A percentile compares a stretch with the other conserved stretches of the same genome.
Evolutionary conservation across 1,140 invertebrate species (phyloP).

Genomic region (Daktulosphaira vitifoliae): DNA sequence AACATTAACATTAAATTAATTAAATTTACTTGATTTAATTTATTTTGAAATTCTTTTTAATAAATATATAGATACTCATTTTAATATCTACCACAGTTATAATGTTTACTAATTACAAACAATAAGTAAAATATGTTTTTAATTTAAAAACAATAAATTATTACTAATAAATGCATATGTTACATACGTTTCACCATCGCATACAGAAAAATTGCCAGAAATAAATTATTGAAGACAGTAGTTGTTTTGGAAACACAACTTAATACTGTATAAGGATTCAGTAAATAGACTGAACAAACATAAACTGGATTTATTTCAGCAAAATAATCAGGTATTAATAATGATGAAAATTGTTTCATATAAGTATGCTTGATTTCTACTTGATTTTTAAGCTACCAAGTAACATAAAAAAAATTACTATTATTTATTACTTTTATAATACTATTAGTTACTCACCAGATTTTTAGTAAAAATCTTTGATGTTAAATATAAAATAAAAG

Average conservation of each 20-base stretch:
- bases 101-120: too few relatives aligned
- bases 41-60: too few relatives aligned
- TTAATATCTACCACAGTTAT: too few relatives aligned
- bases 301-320: slow-evolving; percentile 52
- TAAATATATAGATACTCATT: too few relatives aligned
- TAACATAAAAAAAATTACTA: not conserved
- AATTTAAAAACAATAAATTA: too few relatives aligned
- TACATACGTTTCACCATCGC: slow-evolving; percentile 56
- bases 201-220: slow-evolving; percentile 60
- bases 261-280: slow-evolving; percentile 85
- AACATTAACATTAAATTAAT: too few relatives aligned
- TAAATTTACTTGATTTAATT: too few relatives aligned
- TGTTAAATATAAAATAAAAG: slow-evolving; percentile 57
- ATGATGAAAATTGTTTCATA: slow-evolving; percentile 50
- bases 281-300: slow-evolving; percentile 72
- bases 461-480: slow-evolving; percentile 57
- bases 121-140: too few relatives aligned
- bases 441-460: slow-evolving; percentile 49
- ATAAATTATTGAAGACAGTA: slow-evolving; percentile 79
- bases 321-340: slow-evolving; percentile 52
- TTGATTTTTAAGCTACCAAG: slow-evolving; percentile 40
- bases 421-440: not conserved
- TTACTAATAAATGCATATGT: too few relatives aligned
- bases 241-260: slow-evolving; percentile 88
- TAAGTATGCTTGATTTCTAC: slow-evolving; percentile 42